Base-by-base conservation (phyloP, 2,797 vertebrate genomes). In the Sparidentex hasta region DNA sequence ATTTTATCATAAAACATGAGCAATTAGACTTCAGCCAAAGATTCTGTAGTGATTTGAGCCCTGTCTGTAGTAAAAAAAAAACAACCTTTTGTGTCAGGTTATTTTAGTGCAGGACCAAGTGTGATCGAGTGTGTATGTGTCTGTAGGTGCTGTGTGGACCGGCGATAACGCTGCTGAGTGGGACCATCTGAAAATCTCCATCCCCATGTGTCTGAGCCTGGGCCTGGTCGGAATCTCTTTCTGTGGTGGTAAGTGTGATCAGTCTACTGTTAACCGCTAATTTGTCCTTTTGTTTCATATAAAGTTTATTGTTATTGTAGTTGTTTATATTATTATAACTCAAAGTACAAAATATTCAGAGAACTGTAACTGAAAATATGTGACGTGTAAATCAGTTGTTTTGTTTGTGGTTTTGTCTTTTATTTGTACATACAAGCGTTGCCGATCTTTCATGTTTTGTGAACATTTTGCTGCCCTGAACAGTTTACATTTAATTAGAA, bases 151-250 rank as follows among this genome's bases (percentile, higher is more conserved):
- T 0, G 95, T 98, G 21, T 99, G 98, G 98, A 99, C 98, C 0
- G 98, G 98, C 0, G 98, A 99, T 84, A 99, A 99, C 38, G 93
- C 97, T n/a, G 98, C 97, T 0, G 97, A 98, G 44, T 99, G 98
- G 98, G 97, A 96, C 0, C 98, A 99, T 27, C 88, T 98, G 65
- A 96, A 96, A 87, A 96, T 98, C 27, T 96, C 97, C 3, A 95
- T 99, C 74, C 97, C 97, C 50, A 99, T 99, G 98, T 98, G 97
- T 87, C 92, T 99, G 79, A 98, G 97, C 65, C 56, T 98, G 14
- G 95, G 94, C 2, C 92, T 99, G 55, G 96, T 96, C 12, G 98
- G 97, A 43, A 94, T 99, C 64, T 95, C 97, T 27, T 98, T 99
- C 89, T 98, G 97, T 66, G 97, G 97, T 44, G 97, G 98, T 98